Evolutionary conservation across 2,888 invertebrate species (phyloP).

Genomic region (Gymnocheta viridis): DNA sequence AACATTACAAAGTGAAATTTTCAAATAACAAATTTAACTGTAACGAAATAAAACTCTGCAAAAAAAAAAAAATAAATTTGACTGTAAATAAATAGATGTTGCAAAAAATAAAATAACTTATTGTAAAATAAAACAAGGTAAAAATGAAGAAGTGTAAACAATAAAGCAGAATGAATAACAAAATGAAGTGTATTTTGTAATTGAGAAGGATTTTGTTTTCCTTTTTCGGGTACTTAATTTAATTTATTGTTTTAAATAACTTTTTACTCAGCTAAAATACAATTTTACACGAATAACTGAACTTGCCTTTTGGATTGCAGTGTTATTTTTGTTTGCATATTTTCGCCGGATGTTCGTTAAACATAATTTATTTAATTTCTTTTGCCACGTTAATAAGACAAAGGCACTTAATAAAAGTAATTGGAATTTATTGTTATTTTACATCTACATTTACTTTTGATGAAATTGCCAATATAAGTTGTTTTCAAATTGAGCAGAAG

Average conservation of each 20-base stretch:
- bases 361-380: conserved; percentile 1
- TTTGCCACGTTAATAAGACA: conserved; percentile 24
- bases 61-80: conserved; percentile 15
- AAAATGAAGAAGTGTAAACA: conserved; percentile 23
- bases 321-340: conserved; percentile 7
- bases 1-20: conserved; percentile 47
- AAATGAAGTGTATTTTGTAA: conserved; percentile 24
- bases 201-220: conserved; percentile 31
- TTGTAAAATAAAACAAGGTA: conserved; percentile 14
- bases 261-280: conserved; percentile 33
- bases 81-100: conserved; percentile 40
- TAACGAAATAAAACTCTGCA: conserved; percentile 29
- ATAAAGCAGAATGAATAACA: conserved; percentile 24
- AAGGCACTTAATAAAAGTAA: conserved; percentile 44
- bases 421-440: conserved; percentile 36
- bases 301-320: not conserved
- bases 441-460: not conserved
- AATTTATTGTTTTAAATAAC: conserved; percentile 67
- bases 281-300: conserved; percentile 18
- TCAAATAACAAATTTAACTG: conserved; percentile 49
- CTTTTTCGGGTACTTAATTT: conserved; percentile 49
- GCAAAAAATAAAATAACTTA: conserved; percentile 18
- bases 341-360: conserved; percentile 17
- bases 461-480: not conserved
- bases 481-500: no score